Evolutionary conservation across 2,113 vertebrate genomes (phyloP), one percentile per base, ranked within the genome.

Genomic region (Mustela nigripes): DNA sequence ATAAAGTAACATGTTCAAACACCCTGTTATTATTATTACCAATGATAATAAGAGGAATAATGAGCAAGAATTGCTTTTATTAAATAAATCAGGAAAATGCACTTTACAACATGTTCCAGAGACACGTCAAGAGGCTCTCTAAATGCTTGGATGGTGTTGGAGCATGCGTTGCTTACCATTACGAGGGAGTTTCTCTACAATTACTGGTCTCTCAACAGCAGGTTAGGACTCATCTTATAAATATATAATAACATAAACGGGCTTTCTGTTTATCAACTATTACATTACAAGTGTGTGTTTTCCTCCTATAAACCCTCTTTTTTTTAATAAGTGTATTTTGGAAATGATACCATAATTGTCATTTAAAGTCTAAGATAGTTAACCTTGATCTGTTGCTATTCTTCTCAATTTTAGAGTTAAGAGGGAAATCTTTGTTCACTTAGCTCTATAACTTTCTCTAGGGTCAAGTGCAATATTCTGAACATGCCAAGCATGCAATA

Each of bases 11-110:
- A 85, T 96, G 98, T 98, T 92, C 97, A 87, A 97, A 97, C 97
- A 94, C 84, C 96, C 90, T 98, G 97, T 97, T 82, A 90, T 95
- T 95, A 87, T 95, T 91, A 93, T 73, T 76, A 92, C 95, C 83
- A 45, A 91, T 88, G 97, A 95, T 97, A 97, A 97, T 97, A 97
- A 92, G 96, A 95, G 83, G 45, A 98, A 81, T 98, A 97, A 98
- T 91, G 88, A 97, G 97, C 74, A 96, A 50, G 96, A 95, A 97
- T 94, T 97, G 95, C 96, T 97, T 98, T 96, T 97, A 98, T 97
- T 97, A 97, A 98, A 89, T 95, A 96, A 96, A 97, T 95, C 97
- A 92, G 94, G 91, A 93, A 92, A 93, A 79, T 50, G 26, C 91
- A 71, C 94, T 93, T 96, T 81, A 73, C 94, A 87, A 88, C 95